A percentile compares a stretch with the other conserved stretches of the same genome.
Conservation (phyloP, 1,140 invertebrate species). For the Atopsyche davidsoni region DNA sequence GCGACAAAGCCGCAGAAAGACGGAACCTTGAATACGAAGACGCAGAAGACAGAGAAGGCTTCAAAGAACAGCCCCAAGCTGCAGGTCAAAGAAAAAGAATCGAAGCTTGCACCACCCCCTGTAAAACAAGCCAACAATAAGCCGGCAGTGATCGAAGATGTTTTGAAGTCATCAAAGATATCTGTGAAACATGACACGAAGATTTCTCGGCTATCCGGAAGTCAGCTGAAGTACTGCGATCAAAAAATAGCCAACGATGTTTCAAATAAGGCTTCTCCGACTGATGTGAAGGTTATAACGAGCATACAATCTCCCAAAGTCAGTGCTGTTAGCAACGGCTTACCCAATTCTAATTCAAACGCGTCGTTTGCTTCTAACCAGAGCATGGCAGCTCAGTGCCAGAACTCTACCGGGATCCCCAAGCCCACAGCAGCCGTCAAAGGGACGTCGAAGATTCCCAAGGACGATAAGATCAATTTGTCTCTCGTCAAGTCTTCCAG, state of each 20-base stretch:
- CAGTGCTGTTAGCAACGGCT: conserved; percentile 13
- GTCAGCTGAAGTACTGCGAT: conserved; percentile 42
- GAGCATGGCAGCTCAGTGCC: conserved; percentile 35
- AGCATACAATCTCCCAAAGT: conserved; percentile 30
- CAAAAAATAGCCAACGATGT: conserved; percentile 33
- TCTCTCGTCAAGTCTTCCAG: conserved; percentile 19
- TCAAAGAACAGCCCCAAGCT: conserved; percentile 47
- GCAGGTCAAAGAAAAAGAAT: conserved; percentile 45
- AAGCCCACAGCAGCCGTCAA: conserved; percentile 87
- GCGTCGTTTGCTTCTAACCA: conserved; percentile 20
- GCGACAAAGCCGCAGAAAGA: conserved; percentile 21
- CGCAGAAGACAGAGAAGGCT: conserved; percentile 26
- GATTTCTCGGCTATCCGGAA: conserved; percentile 44
- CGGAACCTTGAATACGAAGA: conserved; percentile 11
- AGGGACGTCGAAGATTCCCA: conserved; percentile 67
- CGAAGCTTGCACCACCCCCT: conserved; percentile 40
- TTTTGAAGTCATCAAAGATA: conserved; percentile 17
- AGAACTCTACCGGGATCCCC: conserved; percentile 64
- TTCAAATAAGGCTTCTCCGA: conserved; percentile 29
- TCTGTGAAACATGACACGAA: conserved; percentile 37
- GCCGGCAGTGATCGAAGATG: conserved; percentile 19
- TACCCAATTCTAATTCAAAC: conserved; percentile 26
- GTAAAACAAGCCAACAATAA: conserved; percentile 21
- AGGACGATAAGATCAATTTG: conserved; percentile 38
- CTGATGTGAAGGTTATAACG: conserved; percentile 33